Evolutionary conservation across 2,113 vertebrate species (phyloP).

Genomic region (Oenanthe oenanthe): DNA sequence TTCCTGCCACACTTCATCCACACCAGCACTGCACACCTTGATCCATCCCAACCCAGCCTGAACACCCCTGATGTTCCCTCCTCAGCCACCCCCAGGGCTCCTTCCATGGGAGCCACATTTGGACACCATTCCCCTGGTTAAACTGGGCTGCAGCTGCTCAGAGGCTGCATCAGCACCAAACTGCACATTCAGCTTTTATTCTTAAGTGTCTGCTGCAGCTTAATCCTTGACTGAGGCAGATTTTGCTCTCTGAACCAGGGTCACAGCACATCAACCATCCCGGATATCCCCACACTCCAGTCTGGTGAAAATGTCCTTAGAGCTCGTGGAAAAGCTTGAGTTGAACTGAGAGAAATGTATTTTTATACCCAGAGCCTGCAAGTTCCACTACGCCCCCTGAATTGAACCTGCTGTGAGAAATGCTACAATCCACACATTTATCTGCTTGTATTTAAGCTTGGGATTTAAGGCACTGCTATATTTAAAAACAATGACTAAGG

Average conservation of each 20-base stretch:
- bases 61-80: fast-evolving
- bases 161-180: not conserved
- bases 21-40: not conserved
- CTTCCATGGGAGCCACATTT: fast-evolving
- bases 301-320: not conserved
- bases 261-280: fast-evolving
- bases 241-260: not conserved
- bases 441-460: slow-evolving; percentile 8
- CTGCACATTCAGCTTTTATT: not conserved
- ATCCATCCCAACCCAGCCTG: not conserved
- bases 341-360: not conserved
- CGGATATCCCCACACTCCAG: fast-evolving
- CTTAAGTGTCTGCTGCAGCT: not conserved
- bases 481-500: slow-evolving; percentile 69
- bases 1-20: too few species aligned
- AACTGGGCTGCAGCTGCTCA: not conserved
- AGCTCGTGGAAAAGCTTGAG: not conserved
- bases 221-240: not conserved
- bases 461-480: slow-evolving; percentile 42
- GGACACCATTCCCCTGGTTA: not conserved
- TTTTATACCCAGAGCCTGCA: slow-evolving; percentile 32
- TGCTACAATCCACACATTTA: slow-evolving; percentile 27
- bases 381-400: slow-evolving; percentile 48
- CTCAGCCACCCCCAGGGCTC: not conserved
- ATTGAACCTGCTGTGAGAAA: slow-evolving; percentile 60